These are phyloP conservation scores for Ypsolopha sequella DNA, from an alignment of 2,888 invertebrate species.

Conservation along the genomic window DNA sequence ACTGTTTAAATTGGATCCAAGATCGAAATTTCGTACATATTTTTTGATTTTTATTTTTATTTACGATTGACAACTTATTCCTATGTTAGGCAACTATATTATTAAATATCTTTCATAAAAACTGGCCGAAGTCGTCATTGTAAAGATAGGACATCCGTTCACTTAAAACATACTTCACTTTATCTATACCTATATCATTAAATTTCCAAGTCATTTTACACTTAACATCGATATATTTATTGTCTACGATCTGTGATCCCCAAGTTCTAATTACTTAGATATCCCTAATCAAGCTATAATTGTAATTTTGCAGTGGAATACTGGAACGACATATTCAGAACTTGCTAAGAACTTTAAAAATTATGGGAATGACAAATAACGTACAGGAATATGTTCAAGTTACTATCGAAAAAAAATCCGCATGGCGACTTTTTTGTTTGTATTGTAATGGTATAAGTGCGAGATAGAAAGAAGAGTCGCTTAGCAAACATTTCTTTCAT, in stretches of 20 bases:
- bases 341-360: no score
- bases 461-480: no score
- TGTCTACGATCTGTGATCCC: slow-evolving; percentile 33
- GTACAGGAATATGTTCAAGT: no score
- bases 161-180: background rate
- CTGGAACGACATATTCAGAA: background rate
- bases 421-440: no score
- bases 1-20: background rate
- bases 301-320: background rate
- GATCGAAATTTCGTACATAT: background rate
- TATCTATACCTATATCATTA: no score
- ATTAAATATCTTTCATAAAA: slow-evolving; percentile 22
- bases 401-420: no score
- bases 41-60: slow-evolving; percentile 27
- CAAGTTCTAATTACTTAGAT: slow-evolving; percentile 4
- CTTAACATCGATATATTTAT: slow-evolving; percentile 35
- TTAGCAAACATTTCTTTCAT: no score
- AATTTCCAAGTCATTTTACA: slow-evolving; percentile 8
- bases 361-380: no score
- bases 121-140: slow-evolving; percentile 53
- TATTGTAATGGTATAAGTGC: no score
- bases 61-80: slow-evolving; percentile 60
- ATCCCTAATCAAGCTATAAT: background rate
- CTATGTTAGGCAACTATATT: slow-evolving; percentile 25
- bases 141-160: slow-evolving; percentile 36